A percentile compares a stretch with the other conserved stretches of the same genome.
Evolutionary conservation across 2,797 vertebrate species (phyloP).

Genomic region (Muraenolepis orangiensis): DNA sequence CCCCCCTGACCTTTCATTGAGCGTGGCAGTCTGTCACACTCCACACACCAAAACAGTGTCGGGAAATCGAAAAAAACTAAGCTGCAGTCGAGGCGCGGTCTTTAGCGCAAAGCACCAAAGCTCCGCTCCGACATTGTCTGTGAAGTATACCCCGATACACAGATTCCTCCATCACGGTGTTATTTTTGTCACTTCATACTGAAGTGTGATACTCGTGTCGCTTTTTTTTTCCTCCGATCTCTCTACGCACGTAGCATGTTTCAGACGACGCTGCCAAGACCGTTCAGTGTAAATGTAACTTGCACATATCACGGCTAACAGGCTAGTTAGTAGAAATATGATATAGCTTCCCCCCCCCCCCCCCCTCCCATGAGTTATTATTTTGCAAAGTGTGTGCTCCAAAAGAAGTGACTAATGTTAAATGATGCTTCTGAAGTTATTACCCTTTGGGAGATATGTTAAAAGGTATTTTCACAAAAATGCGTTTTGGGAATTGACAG

Average conservation of each 20-base stretch:
- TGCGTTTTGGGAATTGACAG: background rate
- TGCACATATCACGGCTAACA: background rate
- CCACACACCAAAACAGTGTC: conserved; percentile 24
- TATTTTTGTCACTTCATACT: background rate
- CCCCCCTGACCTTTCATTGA: conserved; percentile 65
- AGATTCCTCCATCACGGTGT: background rate
- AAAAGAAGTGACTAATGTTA: background rate
- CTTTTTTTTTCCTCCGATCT: background rate
- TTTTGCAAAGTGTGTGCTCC: too few species aligned
- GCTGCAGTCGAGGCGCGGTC: conserved; percentile 16
- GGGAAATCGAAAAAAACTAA: conserved; percentile 46
- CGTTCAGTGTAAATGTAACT: background rate
- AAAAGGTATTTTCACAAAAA: background rate
- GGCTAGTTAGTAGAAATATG: background rate
- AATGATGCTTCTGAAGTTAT: background rate
- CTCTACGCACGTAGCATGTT: background rate
- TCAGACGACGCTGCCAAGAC: background rate
- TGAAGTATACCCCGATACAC: background rate
- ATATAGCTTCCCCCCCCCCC: background rate
- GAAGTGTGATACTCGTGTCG: background rate
- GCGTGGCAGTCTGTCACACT: conserved; percentile 50
- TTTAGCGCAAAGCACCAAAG: background rate
- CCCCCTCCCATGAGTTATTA: background rate
- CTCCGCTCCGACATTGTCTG: background rate
- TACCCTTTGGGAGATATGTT: background rate